Conservation (phyloP, 2,797 vertebrate genomes). For the Malurus leucopterus region DNA sequence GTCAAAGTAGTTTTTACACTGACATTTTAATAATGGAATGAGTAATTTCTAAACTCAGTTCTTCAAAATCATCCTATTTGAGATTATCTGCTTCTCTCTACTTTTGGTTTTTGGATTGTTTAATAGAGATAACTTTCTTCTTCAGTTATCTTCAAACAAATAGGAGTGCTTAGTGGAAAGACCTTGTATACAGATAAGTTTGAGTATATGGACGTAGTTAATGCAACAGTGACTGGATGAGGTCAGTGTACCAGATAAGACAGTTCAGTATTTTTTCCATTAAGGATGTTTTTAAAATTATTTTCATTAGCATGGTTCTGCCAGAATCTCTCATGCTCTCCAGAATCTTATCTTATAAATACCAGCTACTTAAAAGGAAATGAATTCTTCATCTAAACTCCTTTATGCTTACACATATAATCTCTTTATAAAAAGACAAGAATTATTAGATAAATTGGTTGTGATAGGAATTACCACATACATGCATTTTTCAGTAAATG, state of each 20-base stretch:
- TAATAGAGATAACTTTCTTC: not conserved
- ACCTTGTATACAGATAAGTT: not conserved
- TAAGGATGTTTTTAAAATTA: fast-evolving
- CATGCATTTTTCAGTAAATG: not conserved
- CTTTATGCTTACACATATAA: not conserved
- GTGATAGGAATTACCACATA: not conserved
- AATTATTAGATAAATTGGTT: not conserved
- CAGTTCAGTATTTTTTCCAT: not conserved
- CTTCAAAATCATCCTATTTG: not conserved
- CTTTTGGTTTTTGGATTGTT: not conserved
- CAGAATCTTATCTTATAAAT: not conserved
- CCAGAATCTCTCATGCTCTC: not conserved
- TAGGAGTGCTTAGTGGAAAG: not conserved
- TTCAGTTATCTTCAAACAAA: not conserved
- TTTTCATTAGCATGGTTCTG: not conserved
- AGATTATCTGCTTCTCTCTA: not conserved
- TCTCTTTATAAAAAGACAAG: not conserved
- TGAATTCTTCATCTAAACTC: not conserved
- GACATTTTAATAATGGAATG: not conserved
- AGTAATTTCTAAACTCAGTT: not conserved
- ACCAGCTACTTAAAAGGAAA: not conserved
- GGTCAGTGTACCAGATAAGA: not conserved
- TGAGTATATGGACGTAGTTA: not conserved
- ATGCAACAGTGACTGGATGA: not conserved
- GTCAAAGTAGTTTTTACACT: not conserved